Conservation (phyloP, 2,113 vertebrate species). For the Stigmatopora argus region DNA sequence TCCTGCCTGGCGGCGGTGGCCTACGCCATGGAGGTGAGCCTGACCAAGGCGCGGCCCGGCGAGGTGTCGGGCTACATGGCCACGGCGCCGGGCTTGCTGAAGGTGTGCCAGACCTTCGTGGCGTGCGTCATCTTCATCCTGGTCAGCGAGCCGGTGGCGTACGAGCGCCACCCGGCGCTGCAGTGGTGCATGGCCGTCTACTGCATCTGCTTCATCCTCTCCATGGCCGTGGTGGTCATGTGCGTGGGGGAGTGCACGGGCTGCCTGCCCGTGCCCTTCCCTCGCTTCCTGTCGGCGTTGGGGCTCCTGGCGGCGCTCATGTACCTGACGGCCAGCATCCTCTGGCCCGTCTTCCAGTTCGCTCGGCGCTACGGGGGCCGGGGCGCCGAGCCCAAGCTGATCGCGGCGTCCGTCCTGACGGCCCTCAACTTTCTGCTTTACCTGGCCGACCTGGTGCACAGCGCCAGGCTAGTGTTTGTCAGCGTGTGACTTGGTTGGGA, state of each 20-base stretch:
- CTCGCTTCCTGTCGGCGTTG: constrained; percentile 74
- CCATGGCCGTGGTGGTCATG: constrained; percentile 74
- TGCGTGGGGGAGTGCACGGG: constrained; percentile 78
- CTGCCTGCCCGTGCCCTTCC: constrained; percentile 74
- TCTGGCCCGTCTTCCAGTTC: constrained; percentile 82
- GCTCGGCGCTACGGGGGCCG: not conserved
- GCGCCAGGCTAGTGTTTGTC: constrained; percentile 73
- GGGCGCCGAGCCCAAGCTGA: accelerated
- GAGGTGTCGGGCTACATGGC: constrained; percentile 83
- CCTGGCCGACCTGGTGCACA: constrained; percentile 74
- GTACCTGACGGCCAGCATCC: constrained; percentile 71
- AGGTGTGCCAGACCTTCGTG: constrained; percentile 80
- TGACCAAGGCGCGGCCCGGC: constrained; percentile 74
- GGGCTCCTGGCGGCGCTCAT: constrained; percentile 72
- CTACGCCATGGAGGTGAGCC: constrained; percentile 74
- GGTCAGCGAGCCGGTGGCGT: constrained; percentile 48
- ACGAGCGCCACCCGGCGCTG: constrained; percentile 47
- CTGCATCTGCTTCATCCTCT: constrained; percentile 83
- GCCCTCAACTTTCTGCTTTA: constrained; percentile 81
- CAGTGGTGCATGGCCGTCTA: constrained; percentile 82
- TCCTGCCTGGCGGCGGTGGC: constrained; percentile 74
- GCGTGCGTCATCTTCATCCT: constrained; percentile 82
- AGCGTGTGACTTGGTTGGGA: constrained; percentile 46
- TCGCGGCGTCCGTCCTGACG: constrained; percentile 70
- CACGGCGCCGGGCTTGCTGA: constrained; percentile 77